These are phyloP conservation scores for Galendromus occidentalis DNA, from an alignment of 1,140 invertebrate species.

Conservation along the genomic window DNA sequence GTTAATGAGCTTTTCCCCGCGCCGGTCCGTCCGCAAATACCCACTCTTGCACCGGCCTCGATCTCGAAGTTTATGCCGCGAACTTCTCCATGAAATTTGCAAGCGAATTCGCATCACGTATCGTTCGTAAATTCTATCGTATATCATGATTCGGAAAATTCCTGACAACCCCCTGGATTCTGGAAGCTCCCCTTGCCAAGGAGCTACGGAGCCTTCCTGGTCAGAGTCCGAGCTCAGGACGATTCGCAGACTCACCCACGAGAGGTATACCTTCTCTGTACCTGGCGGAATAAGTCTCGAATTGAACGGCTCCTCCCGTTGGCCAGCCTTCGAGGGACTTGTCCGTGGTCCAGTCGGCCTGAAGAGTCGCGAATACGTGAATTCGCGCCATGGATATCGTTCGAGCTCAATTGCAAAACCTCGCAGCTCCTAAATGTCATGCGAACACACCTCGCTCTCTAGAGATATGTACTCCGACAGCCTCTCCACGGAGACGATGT, in stretches of 20 bases:
- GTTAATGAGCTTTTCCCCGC: slow-evolving; percentile 35
- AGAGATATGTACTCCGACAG: background rate
- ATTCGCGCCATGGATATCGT: too few relatives aligned
- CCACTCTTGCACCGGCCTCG: slow-evolving; percentile 53
- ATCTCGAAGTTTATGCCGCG: slow-evolving; percentile 38
- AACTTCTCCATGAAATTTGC: too few relatives aligned
- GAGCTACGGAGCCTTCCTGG: too few relatives aligned
- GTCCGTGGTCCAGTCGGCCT: background rate
- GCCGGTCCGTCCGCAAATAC: slow-evolving; percentile 42
- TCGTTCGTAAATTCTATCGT: too few relatives aligned
- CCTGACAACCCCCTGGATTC: background rate
- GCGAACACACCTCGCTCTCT: background rate
- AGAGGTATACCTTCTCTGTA: slow-evolving; percentile 38
- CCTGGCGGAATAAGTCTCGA: slow-evolving; percentile 42
- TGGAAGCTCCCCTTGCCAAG: too few relatives aligned
- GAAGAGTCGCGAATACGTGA: too few relatives aligned
- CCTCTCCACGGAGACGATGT: slow-evolving; percentile 12
- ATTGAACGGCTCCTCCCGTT: slow-evolving; percentile 42
- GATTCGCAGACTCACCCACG: too few relatives aligned
- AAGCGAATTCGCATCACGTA: too few relatives aligned
- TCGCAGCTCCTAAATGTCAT: too few relatives aligned
- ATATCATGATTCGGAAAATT: background rate
- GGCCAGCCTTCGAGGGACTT: slow-evolving; percentile 37
- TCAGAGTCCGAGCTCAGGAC: too few relatives aligned
- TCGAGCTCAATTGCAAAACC: too few relatives aligned